Conservation (phyloP, 2,888 invertebrate species). For the Ommatoiulus sabulosus region DNA sequence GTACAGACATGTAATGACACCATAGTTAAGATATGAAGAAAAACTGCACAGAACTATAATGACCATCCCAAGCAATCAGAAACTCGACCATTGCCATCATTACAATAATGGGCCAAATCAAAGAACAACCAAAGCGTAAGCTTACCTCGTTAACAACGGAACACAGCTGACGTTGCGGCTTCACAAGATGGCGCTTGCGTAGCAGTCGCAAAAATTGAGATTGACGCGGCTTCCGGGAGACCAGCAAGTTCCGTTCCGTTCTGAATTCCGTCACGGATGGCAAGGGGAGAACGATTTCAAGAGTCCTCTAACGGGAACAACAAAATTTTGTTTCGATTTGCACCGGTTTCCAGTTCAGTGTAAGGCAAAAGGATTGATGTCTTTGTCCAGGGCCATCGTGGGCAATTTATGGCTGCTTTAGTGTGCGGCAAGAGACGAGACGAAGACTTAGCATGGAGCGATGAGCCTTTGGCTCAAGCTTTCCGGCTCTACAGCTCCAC, state of each 20-base stretch:
- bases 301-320: neutral
- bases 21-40: too few species aligned
- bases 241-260: neutral
- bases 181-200: neutral
- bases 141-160: neutral
- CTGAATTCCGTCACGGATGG: neutral
- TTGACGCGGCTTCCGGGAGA: neutral
- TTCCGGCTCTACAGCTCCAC: conserved; percentile 22
- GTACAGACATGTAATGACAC: too few species aligned
- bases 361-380: conserved; percentile 57
- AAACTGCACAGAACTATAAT: too few species aligned
- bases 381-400: conserved; percentile 59
- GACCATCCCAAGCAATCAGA: too few species aligned
- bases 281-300: neutral
- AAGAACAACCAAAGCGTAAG: neutral
- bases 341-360: neutral
- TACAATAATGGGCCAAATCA: too few species aligned
- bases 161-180: neutral
- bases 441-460: conserved; percentile 86
- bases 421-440: conserved; percentile 90
- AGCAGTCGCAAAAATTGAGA: too few species aligned
- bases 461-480: conserved; percentile 48
- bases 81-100: too few species aligned
- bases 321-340: neutral
- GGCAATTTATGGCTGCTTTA: conserved; percentile 87